phyloP scores from a whole-genome alignment of 2,113 vertebrate species.

The Nannospalax galili region DNA sequence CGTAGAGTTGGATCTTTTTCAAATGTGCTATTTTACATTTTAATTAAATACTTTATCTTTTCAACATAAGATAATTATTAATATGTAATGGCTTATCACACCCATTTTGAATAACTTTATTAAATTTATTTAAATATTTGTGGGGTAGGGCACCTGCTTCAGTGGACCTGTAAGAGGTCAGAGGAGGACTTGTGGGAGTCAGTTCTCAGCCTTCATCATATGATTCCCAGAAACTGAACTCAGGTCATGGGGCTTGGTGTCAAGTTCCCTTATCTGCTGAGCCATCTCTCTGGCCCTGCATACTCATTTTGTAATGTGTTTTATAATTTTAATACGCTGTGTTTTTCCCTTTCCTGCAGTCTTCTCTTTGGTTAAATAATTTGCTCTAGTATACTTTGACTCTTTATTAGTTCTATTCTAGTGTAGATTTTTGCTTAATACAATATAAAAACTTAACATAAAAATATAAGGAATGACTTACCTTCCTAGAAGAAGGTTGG shows the following conservation, averaged over 20 bases:
- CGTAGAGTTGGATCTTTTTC: neutral
- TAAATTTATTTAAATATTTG: neutral
- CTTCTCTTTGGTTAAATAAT: neutral
- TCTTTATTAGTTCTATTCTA: neutral
- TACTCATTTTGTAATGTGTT: neutral
- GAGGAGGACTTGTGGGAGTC: neutral
- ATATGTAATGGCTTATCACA: neutral
- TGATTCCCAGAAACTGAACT: neutral
- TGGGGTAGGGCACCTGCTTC: too few relatives aligned
- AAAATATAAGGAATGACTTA: neutral
- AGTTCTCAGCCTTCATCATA: neutral
- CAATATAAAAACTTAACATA: neutral
- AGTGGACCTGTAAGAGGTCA: neutral
- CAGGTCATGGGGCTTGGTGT: too few relatives aligned
- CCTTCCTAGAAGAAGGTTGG: neutral
- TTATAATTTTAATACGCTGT: neutral
- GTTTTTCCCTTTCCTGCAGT: neutral
- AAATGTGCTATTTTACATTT: neutral
- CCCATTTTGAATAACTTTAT: neutral
- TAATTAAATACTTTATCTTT: too few relatives aligned
- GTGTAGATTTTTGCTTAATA: neutral
- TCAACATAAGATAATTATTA: neutral
- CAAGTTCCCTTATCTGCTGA: neutral
- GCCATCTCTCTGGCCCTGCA: neutral
- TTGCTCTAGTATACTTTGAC: neutral